Evolutionary conservation across 2,797 vertebrate species (phyloP), one percentile per base, ranked within the genome.

Genomic region (Danio kyathit): DNA sequence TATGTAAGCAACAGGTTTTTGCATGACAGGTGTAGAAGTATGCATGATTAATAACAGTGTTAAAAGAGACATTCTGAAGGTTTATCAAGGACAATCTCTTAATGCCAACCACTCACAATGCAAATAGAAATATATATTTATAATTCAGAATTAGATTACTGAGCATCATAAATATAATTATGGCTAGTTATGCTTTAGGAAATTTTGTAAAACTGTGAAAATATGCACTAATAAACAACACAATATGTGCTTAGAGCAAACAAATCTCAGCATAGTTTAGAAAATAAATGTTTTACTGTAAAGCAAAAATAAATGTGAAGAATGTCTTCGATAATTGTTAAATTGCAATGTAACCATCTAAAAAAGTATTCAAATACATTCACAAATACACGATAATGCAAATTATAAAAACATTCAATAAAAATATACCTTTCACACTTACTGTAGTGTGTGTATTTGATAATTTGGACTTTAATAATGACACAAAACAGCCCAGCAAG

Each of bases 41-140:
- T 2, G 70, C 70, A 57, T 73, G 70, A 21, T 57, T 41, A 5
- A 71, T 71, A 71, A 19, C 19, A 49, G 49, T 14, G 16, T 7
- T 29, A 48, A 29, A 67, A 21, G 10, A 17, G 14, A 4, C 10
- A 70, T 54, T 70, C 6, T 52, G 29, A 40, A 52, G 16, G 49
- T n/a, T n/a, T 29, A 67, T 48, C 17, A 48, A 17, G 44, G 19
- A 48, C 59, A 21, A 61, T 38, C 59, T 38, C 44, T 21, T 11
- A 7, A 29, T 11, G 11, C 57, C 2, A 46, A 46, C n/a, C 60
- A 63, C n/a, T 63, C 14, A 7, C 4, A 49, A 49, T 44, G 49
- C 44, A 17, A 65, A 29, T n/a, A n/a, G 12, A 12, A 52, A 16
- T n/a, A 17, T 16, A 64, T 43, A 64, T 29, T 17, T 64, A 48